Evolutionary conservation across 2,113 vertebrate species (phyloP), one percentile per base, ranked within the genome.

Genomic region (Pollachius pollachius): DNA sequence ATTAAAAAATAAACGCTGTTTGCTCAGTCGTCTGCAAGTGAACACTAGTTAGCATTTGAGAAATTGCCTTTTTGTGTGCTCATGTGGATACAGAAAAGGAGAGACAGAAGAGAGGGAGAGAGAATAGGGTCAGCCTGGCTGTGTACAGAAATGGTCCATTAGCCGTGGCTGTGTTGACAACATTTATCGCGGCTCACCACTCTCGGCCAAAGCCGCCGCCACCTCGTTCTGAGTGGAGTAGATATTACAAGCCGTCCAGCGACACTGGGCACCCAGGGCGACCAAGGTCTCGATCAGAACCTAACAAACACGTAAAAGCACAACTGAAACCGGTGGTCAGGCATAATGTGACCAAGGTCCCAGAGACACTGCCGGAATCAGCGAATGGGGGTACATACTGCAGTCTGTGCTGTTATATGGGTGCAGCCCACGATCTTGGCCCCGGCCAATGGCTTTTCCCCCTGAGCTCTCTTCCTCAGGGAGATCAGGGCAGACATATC

Each of bases 401-500:
- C 97, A 1, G 96, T 99, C 92, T 98, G 97, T 64, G 97, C 97
- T 15, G 97, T 99, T 84, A 99, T 99, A 85, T 99, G 97, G 69
- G 97, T 99, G 25, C 97, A 99, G 81, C 97, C 97, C 19, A 98
- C 96, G 18, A 99, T 97, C 89, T 97, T 99, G 17, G 97, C 96
- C 86, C 97, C 97, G 30, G 97, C 96, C 76, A 99, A 92, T 57
- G 97, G 97, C 71, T 99, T 99, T 89, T 99, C 97, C 37, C 97
- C 97, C 87, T 99, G 97, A 65, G 97, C 97, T 88, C 97, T 88
- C 92, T 99, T 99, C 91, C 96, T 94, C 90, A 99, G 91, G 30
- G 97, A 98, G 86, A 99, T 96, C 83, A 99, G 94, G 76, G 97
- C 96, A 81, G 96, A 97, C 97, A 99, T 99, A 85, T 99, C 97